Base-by-base conservation (phyloP, 2,113 vertebrate species). In the Carettochelys insculpta region DNA sequence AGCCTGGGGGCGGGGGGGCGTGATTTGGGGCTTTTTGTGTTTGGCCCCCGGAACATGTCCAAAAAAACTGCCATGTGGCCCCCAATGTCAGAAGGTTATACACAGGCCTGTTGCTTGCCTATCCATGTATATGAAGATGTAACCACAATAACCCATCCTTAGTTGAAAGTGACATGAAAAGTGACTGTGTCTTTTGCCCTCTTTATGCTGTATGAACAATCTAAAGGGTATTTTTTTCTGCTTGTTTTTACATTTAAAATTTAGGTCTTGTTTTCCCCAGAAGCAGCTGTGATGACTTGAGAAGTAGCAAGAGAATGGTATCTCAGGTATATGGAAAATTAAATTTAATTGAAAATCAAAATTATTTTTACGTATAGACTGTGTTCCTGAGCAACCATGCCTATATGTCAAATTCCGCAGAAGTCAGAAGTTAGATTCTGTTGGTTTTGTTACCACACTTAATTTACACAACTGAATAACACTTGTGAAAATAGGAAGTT, bases 131-230 rank as follows among this genome's bases (percentile, higher is more conserved):
- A 77, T 88, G 82, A 51, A 89, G 89, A 56, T 83, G 52, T 31
- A 93, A 16, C 11, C 88, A 22, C n/a, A 25, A 86, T 89, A 47
- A 82, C 48, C 3, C 89, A 31, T 76, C 75, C 91, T 86, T 12
- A 87, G n/a, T n/a, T n/a, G n/a, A 87, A 92, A 82, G 24, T 71
- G 77, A 13, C 73, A 86, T 34, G 83, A 80, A 88, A 94, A 90
- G n/a, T n/a, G n/a, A n/a, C n/a, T n/a, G n/a, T n/a, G n/a, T 14
- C 29, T 17, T 86, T 71, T 78, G 43, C 73, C 7, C 3, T 90
- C 29, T 78, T 50, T n/a, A 86, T 61, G 43, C 84, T 88, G 83
- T 61, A 82, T 89, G 77, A 54, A 87, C 84, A 82, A 47, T 34
- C 76, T 24, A 22, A 80, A 65, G 34, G 29, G 12, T 6, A 19